Base-by-base conservation (phyloP, 2,113 vertebrate species). In the Amazona vittata region DNA sequence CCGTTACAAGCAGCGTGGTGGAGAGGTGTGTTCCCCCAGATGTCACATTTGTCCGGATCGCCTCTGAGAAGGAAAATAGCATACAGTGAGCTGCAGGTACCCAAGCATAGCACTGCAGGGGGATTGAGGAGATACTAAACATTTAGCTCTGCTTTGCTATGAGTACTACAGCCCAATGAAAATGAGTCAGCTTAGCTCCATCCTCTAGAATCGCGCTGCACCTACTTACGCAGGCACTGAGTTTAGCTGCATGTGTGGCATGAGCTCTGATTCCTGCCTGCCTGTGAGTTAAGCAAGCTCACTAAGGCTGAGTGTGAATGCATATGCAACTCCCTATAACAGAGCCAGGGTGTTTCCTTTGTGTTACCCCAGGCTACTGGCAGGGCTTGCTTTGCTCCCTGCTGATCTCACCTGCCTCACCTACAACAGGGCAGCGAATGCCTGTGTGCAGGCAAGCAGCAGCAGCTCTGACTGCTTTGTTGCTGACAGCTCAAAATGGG, bases 21-120 rank as follows among this genome's bases (percentile, higher is more conserved):
- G 41, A 99, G 91, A 3, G 99, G 98, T 0, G 99, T 99, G 86
- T 99, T 99, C 41, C 99, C 99, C 99, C 99, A 99, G 96, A 99
- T 99, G 97, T 99, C 99, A 50, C 99, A 99, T 74, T 91, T 98
- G 89, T 99, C 98, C 0, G 99, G 98, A 50, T 99, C 99, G 3
- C 99, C 99, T 76, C 99, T 99, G 97, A 49, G 91, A 94, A 83
- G 96, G 83, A 94, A 82, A 97, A 93, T 5, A 91, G 63, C 77
- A 37, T 11, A 64, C 12, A 3, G 55, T 95, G 62, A 96, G 86
- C 35, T 33, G 70, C 65, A 41, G 1, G 0, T 68, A 5, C 25
- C 31, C 53, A 12, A 69, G 6, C 53, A 4, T 11, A 53, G 44
- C 67, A 4, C 44, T 8, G 15, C 50, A 7, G 20, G 0, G 47